Base-by-base conservation (phyloP, 1,140 invertebrate species). In the Drosophila busckii region DNA sequence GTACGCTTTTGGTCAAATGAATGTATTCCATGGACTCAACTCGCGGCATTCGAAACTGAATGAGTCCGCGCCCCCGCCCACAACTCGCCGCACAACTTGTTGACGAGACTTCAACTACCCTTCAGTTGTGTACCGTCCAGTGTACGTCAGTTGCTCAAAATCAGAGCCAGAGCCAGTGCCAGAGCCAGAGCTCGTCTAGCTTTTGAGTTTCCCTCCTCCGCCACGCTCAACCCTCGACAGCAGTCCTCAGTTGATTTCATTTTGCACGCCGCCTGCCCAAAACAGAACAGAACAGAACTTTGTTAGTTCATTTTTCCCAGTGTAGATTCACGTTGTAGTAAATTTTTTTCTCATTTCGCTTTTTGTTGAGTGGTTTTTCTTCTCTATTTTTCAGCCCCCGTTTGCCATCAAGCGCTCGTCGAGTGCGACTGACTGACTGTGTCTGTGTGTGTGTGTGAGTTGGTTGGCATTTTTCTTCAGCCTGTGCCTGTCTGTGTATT, bases 321-420 rank as follows among this genome's bases (percentile, higher is more conserved):
- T 80, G 73, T 82, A 82, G 40, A 55, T 64, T 46, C 40, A 34
- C 60, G 60, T 58, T 59, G 50, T 71, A 68, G 69, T 71, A 73
- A 64, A 80, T 73, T 80, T 70, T n/a, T 80, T 82, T 63, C 75
- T 82, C 76, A 82, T 82, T 82, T 82, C 75, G 69, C 76, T 82
- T 82, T 76, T 83, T 67, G 63, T 82, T 64, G 75, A 82, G 75
- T 82, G 75, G 56, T 75, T 82, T 82, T 52, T 50, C 42, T 52
- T 41, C 48, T 49, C 56, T 62, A 56, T 70, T 58, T 78, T 38
- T 35, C 52, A 29, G 50, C 49, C 45, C 40, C 46, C 45, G n/a
- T n/a, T n/a, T n/a, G n/a, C n/a, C n/a, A n/a, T n/a, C n/a, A n/a
- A n/a, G 54, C 53, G 35, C 58, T 58, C 68, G 41, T 60, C 46